Conservation (phyloP, 2,888 invertebrate genomes). For the Fragum whitleyi region DNA sequence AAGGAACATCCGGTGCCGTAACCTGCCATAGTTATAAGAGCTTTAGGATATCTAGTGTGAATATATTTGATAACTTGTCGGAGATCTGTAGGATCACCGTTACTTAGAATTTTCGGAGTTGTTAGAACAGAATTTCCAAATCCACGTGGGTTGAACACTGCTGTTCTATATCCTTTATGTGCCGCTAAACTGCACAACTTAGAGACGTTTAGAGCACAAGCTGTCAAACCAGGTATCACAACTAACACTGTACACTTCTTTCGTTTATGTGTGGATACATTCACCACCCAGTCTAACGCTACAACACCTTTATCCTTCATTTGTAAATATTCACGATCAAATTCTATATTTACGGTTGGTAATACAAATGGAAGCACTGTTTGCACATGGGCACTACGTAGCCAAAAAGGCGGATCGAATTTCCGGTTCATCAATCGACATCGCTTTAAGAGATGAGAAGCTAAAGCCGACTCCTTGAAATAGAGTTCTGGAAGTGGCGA, state of each 20-base stretch:
- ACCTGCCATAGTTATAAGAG: slow-evolving; percentile 75
- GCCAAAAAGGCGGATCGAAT: slow-evolving; percentile 76
- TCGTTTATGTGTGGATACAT: slow-evolving; percentile 67
- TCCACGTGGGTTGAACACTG: slow-evolving; percentile 81
- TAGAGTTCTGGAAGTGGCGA: slow-evolving; percentile 72
- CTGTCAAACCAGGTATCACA: slow-evolving; percentile 76
- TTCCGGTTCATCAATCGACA: slow-evolving; percentile 73
- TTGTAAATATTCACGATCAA: slow-evolving; percentile 78
- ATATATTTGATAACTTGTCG: slow-evolving; percentile 79
- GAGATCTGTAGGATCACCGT: slow-evolving; percentile 80
- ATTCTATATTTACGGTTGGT: slow-evolving; percentile 58
- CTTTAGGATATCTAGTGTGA: slow-evolving; percentile 68
- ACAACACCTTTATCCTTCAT: slow-evolving; percentile 80
- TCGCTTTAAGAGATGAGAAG: slow-evolving; percentile 75
- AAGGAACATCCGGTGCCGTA: slow-evolving; percentile 77
- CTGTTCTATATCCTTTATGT: slow-evolving; percentile 74
- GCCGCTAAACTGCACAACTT: slow-evolving; percentile 70
- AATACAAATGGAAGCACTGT: slow-evolving; percentile 72
- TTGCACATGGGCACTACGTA: slow-evolving; percentile 77
- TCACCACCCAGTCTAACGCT: slow-evolving; percentile 79
- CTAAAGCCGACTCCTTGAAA: slow-evolving; percentile 78
- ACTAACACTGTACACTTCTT: slow-evolving; percentile 72
- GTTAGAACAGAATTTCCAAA: slow-evolving; percentile 76
- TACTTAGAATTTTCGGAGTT: slow-evolving; percentile 77
- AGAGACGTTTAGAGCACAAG: slow-evolving; percentile 69